These are phyloP conservation scores for Phasianus colchicus DNA, from an alignment of 2,113 vertebrate genomes.

Conservation along the genomic window DNA sequence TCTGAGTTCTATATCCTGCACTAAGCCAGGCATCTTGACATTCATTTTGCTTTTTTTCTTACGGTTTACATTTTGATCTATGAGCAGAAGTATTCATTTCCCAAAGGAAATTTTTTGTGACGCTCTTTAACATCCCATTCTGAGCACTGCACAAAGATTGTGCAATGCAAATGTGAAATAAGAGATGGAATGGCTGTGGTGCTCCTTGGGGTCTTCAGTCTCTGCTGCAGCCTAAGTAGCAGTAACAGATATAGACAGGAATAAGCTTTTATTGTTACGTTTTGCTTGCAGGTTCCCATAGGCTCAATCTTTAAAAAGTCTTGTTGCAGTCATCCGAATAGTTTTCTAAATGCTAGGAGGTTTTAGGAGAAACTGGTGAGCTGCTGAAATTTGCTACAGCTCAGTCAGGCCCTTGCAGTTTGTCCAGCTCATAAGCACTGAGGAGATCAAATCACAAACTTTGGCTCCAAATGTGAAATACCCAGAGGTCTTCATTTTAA, in stretches of 20 bases:
- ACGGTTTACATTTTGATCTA: not conserved
- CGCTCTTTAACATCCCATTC: not conserved
- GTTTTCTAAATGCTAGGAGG: not conserved
- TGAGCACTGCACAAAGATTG: not conserved
- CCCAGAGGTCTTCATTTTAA: not conserved
- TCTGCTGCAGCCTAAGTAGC: not conserved
- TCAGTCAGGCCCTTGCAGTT: conserved; percentile 30
- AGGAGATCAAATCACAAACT: conserved; percentile 35
- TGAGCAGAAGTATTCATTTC: not conserved
- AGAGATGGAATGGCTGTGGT: not conserved
- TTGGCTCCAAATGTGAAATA: not conserved
- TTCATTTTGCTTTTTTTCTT: not conserved
- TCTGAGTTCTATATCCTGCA: not conserved
- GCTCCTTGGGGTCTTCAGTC: not conserved
- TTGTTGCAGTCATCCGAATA: not conserved
- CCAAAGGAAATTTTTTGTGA: not conserved
- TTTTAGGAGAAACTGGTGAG: not conserved
- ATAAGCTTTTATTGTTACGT: not conserved
- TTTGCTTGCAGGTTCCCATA: not conserved
- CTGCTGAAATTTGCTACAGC: conserved; percentile 1
- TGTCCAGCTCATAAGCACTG: not conserved
- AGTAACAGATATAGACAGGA: not conserved
- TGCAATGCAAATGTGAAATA: not conserved
- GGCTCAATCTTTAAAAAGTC: not conserved
- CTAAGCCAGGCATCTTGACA: not conserved